phyloP scores from a whole-genome alignment of 1,140 invertebrate genomes.

The Drosophila rufa region DNA sequence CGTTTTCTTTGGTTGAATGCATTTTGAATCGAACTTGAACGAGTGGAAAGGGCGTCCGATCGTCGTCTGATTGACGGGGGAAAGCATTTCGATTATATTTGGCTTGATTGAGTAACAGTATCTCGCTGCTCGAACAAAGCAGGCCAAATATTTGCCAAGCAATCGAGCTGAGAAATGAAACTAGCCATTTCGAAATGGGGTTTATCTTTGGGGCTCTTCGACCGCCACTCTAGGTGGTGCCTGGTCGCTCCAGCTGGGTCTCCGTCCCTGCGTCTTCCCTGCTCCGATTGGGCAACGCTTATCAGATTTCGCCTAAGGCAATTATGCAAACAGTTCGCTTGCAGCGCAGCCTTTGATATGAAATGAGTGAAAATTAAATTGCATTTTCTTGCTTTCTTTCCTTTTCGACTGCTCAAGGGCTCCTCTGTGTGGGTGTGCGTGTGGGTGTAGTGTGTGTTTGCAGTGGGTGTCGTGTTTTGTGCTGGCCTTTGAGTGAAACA shows the following conservation, averaged over 20 bases:
- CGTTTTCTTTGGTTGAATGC: neutral
- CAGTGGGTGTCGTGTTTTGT: constrained; percentile 31
- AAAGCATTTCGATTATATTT: constrained; percentile 43
- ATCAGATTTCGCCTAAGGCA: constrained; percentile 29
- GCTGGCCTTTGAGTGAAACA: constrained; percentile 55
- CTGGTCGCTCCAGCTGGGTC: neutral
- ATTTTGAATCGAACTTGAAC: neutral
- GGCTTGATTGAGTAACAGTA: constrained; percentile 58
- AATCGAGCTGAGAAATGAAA: constrained; percentile 76
- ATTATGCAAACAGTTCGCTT: constrained; percentile 41
- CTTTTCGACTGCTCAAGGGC: constrained; percentile 15
- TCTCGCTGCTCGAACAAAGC: constrained; percentile 68
- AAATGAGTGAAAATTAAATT: constrained; percentile 11
- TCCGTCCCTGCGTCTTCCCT: neutral
- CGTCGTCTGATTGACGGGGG: constrained; percentile 5
- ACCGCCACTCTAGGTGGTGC: constrained; percentile 43
- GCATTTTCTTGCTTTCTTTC: constrained; percentile 2
- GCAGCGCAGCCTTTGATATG: constrained; percentile 14
- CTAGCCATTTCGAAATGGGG: constrained; percentile 66
- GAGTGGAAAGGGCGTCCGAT: constrained; percentile 15
- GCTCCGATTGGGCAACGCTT: constrained; percentile 19
- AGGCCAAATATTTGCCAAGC: constrained; percentile 76
- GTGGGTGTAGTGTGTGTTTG: constrained; percentile 9
- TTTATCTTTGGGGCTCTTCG: constrained; percentile 59
- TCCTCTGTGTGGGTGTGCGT: constrained; percentile 5